Base-by-base conservation (phyloP, 2,113 vertebrate species). In the Poecilia latipinna region DNA sequence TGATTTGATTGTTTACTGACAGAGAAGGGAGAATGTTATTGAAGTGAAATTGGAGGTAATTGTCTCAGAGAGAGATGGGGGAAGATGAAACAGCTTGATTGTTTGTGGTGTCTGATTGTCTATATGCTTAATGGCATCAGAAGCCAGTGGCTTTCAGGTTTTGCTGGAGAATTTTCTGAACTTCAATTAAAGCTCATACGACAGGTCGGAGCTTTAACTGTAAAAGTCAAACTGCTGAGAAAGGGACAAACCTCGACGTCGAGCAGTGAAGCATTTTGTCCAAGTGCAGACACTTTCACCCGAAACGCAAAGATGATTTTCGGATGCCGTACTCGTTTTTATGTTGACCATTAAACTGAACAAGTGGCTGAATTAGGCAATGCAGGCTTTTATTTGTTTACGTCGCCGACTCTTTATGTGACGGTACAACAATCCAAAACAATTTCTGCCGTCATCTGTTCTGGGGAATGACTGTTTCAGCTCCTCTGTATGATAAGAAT, bases 1-100 rank as follows among this genome's bases (percentile, higher is more conserved):
- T 73, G 82, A 92, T 92, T 89, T 90, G 89, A 93, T 92, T 93
- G 92, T 93, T 93, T 92, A 91, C 90, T 84, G 91, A 84, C 35
- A 79, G 75, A 84, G 90, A 89, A 90, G 70, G 75, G 87, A 84
- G 86, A 90, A 78, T 82, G 87, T 90, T 90, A 90, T 86, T 84
- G 85, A 88, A 91, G 78, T 61, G 64, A 89, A 92, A 92, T 91
- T 90, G 88, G 86, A 85, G 88, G 87, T 92, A 93, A 93, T 92
- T 91, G 89, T 92, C 89, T 90, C 72, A 70, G 89, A 82, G 82
- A 90, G 82, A 90, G 89, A 85, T 69, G 88, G 61, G 74, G 74
- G 79, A 73, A 89, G 84, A 90, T 89, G 86, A 91, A 82, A 77
- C 63, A 8, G 44, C 48, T 74, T 80, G 87, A 86, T 91, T 84